These are phyloP conservation scores for Scaptomyza montana DNA, from an alignment of 1,140 invertebrate species.

Conservation along the genomic window DNA sequence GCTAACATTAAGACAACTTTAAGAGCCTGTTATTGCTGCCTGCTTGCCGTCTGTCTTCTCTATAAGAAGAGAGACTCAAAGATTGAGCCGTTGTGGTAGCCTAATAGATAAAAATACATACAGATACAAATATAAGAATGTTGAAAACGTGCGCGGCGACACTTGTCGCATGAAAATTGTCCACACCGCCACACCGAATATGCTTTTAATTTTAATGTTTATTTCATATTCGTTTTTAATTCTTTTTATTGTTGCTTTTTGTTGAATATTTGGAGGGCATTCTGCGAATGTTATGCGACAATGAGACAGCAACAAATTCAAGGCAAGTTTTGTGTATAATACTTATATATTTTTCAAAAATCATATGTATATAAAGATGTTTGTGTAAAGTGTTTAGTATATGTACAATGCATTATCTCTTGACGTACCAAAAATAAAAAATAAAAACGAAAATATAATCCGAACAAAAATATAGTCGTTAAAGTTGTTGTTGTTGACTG, in stretches of 20 bases:
- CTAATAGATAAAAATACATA: not conserved
- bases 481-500: slow-evolving; percentile 26
- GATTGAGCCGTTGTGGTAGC: slow-evolving; percentile 7
- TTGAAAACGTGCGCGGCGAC: slow-evolving; percentile 45
- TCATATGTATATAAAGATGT: slow-evolving; percentile 10
- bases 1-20: slow-evolving; percentile 26
- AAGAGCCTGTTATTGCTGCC: slow-evolving; percentile 26
- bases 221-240: slow-evolving; percentile 25
- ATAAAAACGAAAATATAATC: slow-evolving; percentile 9
- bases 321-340: slow-evolving; percentile 40
- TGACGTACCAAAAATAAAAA: slow-evolving; percentile 65
- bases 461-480: slow-evolving; percentile 12
- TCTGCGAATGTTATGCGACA: slow-evolving; percentile 27
- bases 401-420: slow-evolving; percentile 71
- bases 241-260: slow-evolving; percentile 30
- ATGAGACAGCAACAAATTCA: slow-evolving; percentile 48
- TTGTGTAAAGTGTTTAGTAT: slow-evolving; percentile 37
- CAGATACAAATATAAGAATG: not conserved
- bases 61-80: slow-evolving; percentile 19
- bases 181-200: slow-evolving; percentile 33
- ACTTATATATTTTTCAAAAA: not conserved
- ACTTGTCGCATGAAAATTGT: slow-evolving; percentile 67
- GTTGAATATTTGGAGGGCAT: slow-evolving; percentile 50
- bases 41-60: not conserved
- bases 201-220: slow-evolving; percentile 43